Conservation (phyloP, 2,113 vertebrate genomes). For the Pipa parva region DNA sequence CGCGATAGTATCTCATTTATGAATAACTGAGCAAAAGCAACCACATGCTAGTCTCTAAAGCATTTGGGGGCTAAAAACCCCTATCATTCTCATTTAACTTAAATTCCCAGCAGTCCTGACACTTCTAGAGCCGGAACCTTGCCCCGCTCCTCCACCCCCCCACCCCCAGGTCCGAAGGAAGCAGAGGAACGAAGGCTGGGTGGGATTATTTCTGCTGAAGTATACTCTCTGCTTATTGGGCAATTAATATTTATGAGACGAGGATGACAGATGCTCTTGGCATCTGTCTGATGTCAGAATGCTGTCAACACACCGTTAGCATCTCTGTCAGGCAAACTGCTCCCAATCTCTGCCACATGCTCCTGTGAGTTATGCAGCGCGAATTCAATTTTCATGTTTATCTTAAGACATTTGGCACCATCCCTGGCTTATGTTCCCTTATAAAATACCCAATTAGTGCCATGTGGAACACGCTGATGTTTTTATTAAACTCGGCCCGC, state of each 20-base stretch:
- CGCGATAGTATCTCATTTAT: too few species aligned
- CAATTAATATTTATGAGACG: conserved; percentile 54
- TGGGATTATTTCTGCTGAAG: not conserved
- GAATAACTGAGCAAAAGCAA: too few species aligned
- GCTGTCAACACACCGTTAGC: conserved; percentile 68
- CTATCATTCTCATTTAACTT: too few species aligned
- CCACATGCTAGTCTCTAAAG: too few species aligned
- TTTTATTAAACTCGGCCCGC: not conserved
- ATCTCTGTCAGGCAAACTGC: conserved; percentile 54
- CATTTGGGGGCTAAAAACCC: too few species aligned
- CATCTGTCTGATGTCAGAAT: conserved; percentile 67
- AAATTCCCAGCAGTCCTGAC: too few species aligned
- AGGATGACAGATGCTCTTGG: conserved; percentile 61
- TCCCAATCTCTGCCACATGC: conserved; percentile 50
- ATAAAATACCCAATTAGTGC: conserved; percentile 30
- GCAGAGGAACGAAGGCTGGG: not conserved
- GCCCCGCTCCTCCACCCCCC: too few species aligned
- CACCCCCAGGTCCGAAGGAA: not conserved
- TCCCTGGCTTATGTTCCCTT: conserved; percentile 34
- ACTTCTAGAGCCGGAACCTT: too few species aligned
- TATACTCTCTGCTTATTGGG: not conserved
- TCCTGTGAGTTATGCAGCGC: conserved; percentile 48
- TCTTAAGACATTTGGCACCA: conserved; percentile 38
- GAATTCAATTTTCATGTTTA: conserved; percentile 49
- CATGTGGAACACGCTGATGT: conserved; percentile 10